phyloP scores from a whole-genome alignment of 1,140 invertebrate genomes.

The Schlechtendalia chinensis region DNA sequence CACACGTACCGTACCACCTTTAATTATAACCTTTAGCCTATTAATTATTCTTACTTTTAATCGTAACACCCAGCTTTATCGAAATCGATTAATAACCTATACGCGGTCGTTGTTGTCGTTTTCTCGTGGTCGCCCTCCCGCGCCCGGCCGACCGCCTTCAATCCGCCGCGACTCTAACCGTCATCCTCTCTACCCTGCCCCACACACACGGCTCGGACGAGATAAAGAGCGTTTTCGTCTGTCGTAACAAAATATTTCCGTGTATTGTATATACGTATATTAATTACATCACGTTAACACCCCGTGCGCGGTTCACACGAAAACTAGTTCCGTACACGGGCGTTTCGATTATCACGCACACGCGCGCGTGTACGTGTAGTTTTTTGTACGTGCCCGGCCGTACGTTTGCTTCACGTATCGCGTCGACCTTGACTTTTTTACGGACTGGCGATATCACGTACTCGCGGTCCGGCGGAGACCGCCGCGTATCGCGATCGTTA shows the following conservation, averaged over 20 bases:
- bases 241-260: too few relatives aligned
- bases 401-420: slow-evolving; percentile 23
- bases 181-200: neutral
- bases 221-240: too few relatives aligned
- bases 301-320: slow-evolving; percentile 44
- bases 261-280: slow-evolving; percentile 5
- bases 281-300: slow-evolving; percentile 49
- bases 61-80: slow-evolving; percentile 49
- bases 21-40: slow-evolving; percentile 50
- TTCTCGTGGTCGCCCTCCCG: slow-evolving; percentile 13
- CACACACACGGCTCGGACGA: neutral
- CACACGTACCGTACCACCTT: neutral
- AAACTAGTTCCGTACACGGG: slow-evolving; percentile 49
- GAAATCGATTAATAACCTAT: slow-evolving; percentile 48
- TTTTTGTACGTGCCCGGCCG: neutral
- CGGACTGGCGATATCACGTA: too few relatives aligned
- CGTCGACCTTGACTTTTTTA: neutral
- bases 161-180: neutral
- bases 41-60: slow-evolving; percentile 49
- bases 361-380: too few relatives aligned
- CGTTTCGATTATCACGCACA: slow-evolving; percentile 15
- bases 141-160: neutral
- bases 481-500: too few relatives aligned
- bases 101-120: neutral
- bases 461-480: too few relatives aligned